A percentile compares a stretch with the other conserved stretches of the same genome.
Conservation (phyloP, 2,113 vertebrate species). For the Bostrychus sinensis region DNA sequence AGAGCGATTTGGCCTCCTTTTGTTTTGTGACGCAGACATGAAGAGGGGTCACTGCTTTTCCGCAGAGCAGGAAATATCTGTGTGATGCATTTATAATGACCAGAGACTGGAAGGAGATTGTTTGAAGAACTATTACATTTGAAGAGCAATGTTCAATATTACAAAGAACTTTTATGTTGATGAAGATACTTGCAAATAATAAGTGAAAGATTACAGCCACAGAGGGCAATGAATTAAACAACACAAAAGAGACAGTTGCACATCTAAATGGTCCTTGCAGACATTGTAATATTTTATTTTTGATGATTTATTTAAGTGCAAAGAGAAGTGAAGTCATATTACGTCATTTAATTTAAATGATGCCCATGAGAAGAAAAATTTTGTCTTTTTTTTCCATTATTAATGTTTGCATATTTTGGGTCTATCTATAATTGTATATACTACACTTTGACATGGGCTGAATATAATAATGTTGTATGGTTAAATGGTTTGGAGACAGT, state of each 20-base stretch:
- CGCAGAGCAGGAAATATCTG: slow-evolving; percentile 51
- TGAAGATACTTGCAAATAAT: slow-evolving; percentile 4
- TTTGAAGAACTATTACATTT: neutral
- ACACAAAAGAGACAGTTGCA: neutral
- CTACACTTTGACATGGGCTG: too few species aligned
- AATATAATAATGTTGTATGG: too few species aligned
- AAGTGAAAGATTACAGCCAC: slow-evolving; percentile 2
- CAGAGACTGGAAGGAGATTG: slow-evolving; percentile 15
- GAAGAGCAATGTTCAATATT: neutral
- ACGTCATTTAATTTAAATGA: neutral
- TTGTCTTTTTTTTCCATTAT: neutral
- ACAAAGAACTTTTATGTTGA: neutral
- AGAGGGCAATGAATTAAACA: neutral
- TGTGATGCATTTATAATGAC: slow-evolving; percentile 42
- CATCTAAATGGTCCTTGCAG: neutral
- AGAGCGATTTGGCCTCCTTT: slow-evolving; percentile 73
- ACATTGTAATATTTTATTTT: neutral
- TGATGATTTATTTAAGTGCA: neutral
- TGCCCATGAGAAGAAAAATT: neutral
- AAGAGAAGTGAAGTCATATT: neutral
- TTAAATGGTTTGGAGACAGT: too few species aligned
- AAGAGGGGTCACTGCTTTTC: slow-evolving; percentile 61
- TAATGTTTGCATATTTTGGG: neutral
- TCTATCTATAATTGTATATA: neutral
- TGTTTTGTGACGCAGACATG: slow-evolving; percentile 54